These are phyloP conservation scores for Parelbella ahira DNA, from an alignment of 2,888 invertebrate genomes.

Conservation along the genomic window DNA sequence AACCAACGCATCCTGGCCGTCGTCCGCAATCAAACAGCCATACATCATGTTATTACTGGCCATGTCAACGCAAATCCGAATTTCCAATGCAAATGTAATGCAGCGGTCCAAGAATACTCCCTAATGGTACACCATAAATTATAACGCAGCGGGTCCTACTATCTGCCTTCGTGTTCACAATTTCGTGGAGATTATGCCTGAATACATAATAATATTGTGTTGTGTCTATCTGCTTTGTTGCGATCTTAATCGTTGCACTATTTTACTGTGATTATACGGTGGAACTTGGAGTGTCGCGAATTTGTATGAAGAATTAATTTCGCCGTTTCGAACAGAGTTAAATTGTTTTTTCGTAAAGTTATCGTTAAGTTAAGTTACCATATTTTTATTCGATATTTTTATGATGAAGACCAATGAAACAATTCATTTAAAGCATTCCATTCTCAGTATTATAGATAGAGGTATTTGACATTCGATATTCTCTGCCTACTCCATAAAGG, in stretches of 20 bases:
- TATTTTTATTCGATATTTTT: no score
- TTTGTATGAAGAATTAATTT: no score
- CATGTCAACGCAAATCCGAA: conserved; percentile 73
- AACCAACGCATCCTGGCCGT: conserved; percentile 23
- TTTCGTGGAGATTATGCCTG: conserved; percentile 71
- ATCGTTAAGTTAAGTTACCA: no score
- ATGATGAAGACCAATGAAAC: no score
- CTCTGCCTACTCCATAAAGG: no score
- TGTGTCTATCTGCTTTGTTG: conserved; percentile 37
- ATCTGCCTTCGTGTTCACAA: conserved; percentile 66
- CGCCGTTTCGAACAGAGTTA: no score
- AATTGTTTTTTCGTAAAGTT: no score
- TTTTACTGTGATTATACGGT: no score
- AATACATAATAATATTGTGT: conserved; percentile 69
- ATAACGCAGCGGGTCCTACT: conserved; percentile 65
- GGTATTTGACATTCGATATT: no score
- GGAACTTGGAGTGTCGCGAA: no score
- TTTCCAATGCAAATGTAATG: conserved; percentile 76
- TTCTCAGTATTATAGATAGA: no score
- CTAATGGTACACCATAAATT: conserved; percentile 73
- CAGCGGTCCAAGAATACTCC: conserved; percentile 55
- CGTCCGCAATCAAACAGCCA: conserved; percentile 63
- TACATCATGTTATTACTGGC: conserved; percentile 77
- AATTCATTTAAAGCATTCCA: no score
- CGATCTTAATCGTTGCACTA: conserved; percentile 27